These are phyloP conservation scores for Sander lucioperca DNA, from an alignment of 2,113 vertebrate species.

Conservation along the genomic window DNA sequence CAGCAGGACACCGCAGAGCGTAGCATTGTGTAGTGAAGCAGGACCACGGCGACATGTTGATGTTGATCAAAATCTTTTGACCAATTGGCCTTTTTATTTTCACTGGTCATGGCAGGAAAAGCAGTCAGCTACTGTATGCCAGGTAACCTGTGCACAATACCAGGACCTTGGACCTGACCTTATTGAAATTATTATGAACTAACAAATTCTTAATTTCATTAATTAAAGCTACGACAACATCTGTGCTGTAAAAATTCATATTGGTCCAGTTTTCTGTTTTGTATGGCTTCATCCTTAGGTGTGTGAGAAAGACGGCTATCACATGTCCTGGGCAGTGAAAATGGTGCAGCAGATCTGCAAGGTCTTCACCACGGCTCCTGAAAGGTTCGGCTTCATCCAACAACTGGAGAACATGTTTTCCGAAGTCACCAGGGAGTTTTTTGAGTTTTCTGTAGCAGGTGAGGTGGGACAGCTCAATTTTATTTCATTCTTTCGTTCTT, in stretches of 20 bases:
- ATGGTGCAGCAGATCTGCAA: constrained; percentile 89
- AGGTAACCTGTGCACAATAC: neutral
- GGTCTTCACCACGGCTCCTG: constrained; percentile 78
- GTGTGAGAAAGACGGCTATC: constrained; percentile 92
- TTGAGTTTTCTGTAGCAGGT: constrained; percentile 86
- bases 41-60: no score
- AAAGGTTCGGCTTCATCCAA: constrained; percentile 88
- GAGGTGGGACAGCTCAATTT: constrained; percentile 12
- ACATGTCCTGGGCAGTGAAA: constrained; percentile 91
- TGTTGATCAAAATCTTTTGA: neutral
- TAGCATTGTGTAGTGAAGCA: no score
- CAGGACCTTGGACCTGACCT: neutral
- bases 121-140: neutral
- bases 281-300: constrained; percentile 80
- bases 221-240: neutral
- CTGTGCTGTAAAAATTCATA: neutral
- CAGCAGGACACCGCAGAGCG: no score
- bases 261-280: constrained; percentile 1
- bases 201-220: neutral
- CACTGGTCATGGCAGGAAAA: neutral
- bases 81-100: neutral
- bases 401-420: constrained; percentile 88
- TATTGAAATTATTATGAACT: neutral
- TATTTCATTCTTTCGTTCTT: neutral
- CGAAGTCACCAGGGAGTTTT: constrained; percentile 83